A percentile compares a stretch with the other conserved stretches of the same genome.
Conservation (phyloP, 2,888 invertebrate species). For the Volucella zonaria region DNA sequence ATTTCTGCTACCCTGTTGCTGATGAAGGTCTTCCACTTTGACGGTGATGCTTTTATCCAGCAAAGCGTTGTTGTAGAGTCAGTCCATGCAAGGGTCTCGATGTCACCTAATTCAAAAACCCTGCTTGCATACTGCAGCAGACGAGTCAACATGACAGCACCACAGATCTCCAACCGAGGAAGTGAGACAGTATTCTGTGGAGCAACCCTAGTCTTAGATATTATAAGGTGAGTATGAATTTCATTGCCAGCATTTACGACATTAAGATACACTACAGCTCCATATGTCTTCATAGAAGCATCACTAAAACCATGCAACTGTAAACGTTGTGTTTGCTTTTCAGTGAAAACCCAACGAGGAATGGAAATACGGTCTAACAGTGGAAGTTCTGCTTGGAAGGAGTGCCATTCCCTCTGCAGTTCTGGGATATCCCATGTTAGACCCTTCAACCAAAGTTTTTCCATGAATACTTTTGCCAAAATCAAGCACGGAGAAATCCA, state of each 20-base stretch:
- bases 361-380: constrained; percentile 20
- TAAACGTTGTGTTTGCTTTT: not conserved
- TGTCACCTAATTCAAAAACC: constrained; percentile 3
- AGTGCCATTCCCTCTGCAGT: constrained; percentile 8
- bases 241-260: not conserved
- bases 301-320: constrained; percentile 40
- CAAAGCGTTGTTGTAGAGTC: constrained; percentile 34
- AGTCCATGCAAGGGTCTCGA: constrained; percentile 22
- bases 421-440: constrained; percentile 26
- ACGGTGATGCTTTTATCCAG: constrained; percentile 24
- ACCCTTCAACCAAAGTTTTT: constrained; percentile 31
- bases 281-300: constrained; percentile 41
- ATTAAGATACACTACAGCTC: constrained; percentile 25
- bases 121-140: not conserved
- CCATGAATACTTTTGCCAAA: constrained; percentile 30
- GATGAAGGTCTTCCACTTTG: constrained; percentile 21
- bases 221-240: constrained; percentile 9
- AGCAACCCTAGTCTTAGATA: constrained; percentile 51
- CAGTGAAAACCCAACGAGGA: constrained; percentile 36
- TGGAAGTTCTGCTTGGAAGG: not conserved
- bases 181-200: constrained; percentile 37
- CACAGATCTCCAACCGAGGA: constrained; percentile 46
- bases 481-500: constrained; percentile 37
- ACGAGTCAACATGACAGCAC: constrained; percentile 29
- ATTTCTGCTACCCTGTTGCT: constrained; percentile 24